These are phyloP conservation scores for Agrotis puta DNA, from an alignment of 2,888 invertebrate species.

Conservation along the genomic window DNA sequence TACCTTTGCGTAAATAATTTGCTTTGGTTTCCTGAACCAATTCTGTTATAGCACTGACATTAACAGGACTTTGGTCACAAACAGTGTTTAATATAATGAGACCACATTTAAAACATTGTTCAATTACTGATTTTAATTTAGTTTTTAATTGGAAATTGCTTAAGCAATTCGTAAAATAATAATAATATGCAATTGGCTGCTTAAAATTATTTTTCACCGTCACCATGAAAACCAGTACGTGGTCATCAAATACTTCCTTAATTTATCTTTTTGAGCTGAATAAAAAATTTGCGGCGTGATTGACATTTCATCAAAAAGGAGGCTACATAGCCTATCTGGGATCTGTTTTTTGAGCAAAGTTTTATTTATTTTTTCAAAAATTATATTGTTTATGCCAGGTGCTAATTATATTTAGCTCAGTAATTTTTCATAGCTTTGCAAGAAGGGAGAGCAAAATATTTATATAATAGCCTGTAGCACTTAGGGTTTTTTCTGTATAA, in stretches of 20 bases:
- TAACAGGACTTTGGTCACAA: slow-evolving; percentile 31
- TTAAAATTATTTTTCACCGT: slow-evolving; percentile 43
- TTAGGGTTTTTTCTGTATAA: not conserved
- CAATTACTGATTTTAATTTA: slow-evolving; percentile 7
- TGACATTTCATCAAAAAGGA: slow-evolving; percentile 53
- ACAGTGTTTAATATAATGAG: slow-evolving; percentile 6
- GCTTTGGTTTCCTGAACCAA: slow-evolving; percentile 56
- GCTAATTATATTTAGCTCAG: slow-evolving; percentile 14
- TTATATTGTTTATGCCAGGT: slow-evolving; percentile 20
- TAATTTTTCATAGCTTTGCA: slow-evolving; percentile 13
- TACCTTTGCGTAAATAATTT: slow-evolving; percentile 36
- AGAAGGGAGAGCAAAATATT: slow-evolving; percentile 13
- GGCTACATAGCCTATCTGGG: slow-evolving; percentile 15
- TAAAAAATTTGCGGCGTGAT: slow-evolving; percentile 42
- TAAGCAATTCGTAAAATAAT: slow-evolving; percentile 32
- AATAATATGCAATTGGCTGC: slow-evolving; percentile 53
- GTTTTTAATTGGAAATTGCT: slow-evolving; percentile 17
- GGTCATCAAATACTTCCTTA: slow-evolving; percentile 21
- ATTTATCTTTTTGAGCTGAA: slow-evolving; percentile 17
- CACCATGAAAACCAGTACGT: slow-evolving; percentile 41
- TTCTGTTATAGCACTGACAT: slow-evolving; percentile 61
- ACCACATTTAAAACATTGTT: slow-evolving; percentile 18
- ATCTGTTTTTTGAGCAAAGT: slow-evolving; percentile 2
- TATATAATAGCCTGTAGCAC: slow-evolving; percentile 1
- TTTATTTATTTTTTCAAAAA: slow-evolving; percentile 29